A percentile compares a stretch with the other conserved stretches of the same genome.
These are phyloP conservation scores for Melinopterus prodromus DNA, from an alignment of 2,888 invertebrate genomes.

Conservation along the genomic window DNA sequence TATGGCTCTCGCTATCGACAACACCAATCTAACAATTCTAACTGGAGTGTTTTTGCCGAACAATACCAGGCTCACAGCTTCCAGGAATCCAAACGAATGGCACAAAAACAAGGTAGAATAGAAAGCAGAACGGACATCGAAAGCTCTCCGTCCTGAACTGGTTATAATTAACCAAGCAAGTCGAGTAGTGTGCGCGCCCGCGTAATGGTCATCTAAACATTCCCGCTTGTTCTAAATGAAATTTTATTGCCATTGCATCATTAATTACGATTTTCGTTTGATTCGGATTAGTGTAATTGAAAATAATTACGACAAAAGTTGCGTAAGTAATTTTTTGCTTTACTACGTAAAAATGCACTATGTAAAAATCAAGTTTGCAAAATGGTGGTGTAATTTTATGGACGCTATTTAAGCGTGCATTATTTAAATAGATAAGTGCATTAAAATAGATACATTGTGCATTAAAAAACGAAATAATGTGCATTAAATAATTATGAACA, in stretches of 20 bases:
- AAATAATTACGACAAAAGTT: not conserved
- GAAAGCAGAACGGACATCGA: not conserved
- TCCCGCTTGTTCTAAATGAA: not conserved
- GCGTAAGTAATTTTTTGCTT: too few relatives aligned
- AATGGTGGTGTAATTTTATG: too few relatives aligned
- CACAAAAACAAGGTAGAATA: not conserved
- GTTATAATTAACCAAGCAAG: too few relatives aligned
- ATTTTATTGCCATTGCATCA: not conserved
- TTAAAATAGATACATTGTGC: too few relatives aligned
- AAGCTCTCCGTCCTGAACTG: not conserved
- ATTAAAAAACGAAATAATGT: too few relatives aligned
- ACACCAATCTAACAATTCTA: not conserved
- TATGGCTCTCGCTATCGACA: not conserved
- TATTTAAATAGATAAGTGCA: too few relatives aligned
- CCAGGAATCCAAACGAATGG: not conserved
- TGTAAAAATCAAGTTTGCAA: too few relatives aligned
- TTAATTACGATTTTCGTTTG: not conserved
- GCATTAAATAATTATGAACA: too few relatives aligned
- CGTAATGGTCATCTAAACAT: too few relatives aligned
- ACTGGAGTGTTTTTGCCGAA: constrained; percentile 4
- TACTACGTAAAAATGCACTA: too few relatives aligned
- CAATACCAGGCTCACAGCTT: not conserved
- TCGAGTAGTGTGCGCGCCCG: too few relatives aligned
- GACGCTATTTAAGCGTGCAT: too few relatives aligned
- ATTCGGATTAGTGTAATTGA: not conserved